These are phyloP conservation scores for Tinamus guttatus DNA, from an alignment of 2,113 vertebrate species.

Conservation along the genomic window DNA sequence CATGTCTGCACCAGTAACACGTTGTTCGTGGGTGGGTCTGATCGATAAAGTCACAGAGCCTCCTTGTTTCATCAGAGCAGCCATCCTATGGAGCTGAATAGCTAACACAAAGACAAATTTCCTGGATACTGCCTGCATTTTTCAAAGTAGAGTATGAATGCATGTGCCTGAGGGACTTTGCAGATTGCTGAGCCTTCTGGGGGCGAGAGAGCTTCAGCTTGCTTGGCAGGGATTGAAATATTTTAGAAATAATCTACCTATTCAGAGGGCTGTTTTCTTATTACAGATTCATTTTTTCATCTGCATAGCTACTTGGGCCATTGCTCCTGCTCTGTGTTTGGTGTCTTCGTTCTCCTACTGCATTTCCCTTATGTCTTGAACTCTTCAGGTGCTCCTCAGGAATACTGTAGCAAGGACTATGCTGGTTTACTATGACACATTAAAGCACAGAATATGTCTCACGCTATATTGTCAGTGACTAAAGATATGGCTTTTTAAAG, in stretches of 20 bases:
- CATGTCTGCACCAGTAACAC: neutral
- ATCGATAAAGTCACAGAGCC: neutral
- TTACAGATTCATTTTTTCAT: neutral
- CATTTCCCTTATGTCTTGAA: neutral
- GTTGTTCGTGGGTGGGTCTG: neutral
- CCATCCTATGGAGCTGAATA: neutral
- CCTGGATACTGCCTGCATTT: neutral
- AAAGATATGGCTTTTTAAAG: neutral
- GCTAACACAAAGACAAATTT: neutral
- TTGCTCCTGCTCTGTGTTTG: neutral
- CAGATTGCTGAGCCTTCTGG: neutral
- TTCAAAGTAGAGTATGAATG: neutral
- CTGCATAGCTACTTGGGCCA: neutral
- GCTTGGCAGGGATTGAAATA: neutral
- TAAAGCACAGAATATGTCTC: neutral
- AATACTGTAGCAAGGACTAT: neutral
- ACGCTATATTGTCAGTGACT: accelerated
- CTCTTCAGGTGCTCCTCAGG: neutral
- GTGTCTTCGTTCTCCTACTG: neutral
- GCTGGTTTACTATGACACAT: neutral
- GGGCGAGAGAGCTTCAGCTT: neutral
- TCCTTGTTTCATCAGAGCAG: neutral
- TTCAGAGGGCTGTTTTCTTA: neutral
- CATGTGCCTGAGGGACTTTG: neutral
- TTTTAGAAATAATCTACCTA: neutral